Base-by-base conservation (phyloP, 1,140 invertebrate genomes). In the Pygmarrhopalites habei region DNA sequence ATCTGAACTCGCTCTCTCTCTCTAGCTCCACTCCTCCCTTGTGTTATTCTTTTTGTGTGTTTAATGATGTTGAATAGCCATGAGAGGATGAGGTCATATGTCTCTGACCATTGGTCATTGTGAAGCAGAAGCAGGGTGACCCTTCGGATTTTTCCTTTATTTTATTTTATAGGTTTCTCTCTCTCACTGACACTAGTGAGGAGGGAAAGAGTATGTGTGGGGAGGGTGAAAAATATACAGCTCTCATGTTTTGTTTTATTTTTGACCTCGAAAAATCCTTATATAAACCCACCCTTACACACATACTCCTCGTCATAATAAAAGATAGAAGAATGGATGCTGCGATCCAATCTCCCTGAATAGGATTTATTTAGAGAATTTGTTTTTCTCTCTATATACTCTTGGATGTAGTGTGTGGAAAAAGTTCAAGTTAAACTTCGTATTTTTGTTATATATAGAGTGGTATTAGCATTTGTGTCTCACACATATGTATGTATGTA, bases 161-260 rank as follows among this genome's bases (percentile, higher is more conserved):
- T 58, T 25, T 58, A 46, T 46, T 46, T 46, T 46, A 46, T 46
- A n/a, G 44, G 44, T 46, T 52, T 52, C n/a, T 52, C 23, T 12
- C 23, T 47, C 44, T 41, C 39, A 41, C 23, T 12, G 44, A 12
- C 23, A 12, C 44, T n/a, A 47, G 44, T 47, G 23, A 12, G n/a
- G 17, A 47, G 5, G 17, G n/a, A n/a, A n/a, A n/a, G n/a, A n/a
- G 17, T 47, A n/a, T 23, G 23, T 19, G 44, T 49, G 30, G 3
- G 32, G 52, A 62, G 60, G 60, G 60, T 46, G 51, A 56, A 57
- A 62, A 62, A 62, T 60, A 60, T 26, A 46, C 15, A n/a, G 5
- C 5, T 46, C 44, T 32, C 23, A n/a, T 32, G 19, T 56, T 65
- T 66, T 66, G 64, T 66, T 66, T 58, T 66, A 66, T 66, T 62